Conservation (phyloP, 2,797 vertebrate species). For the Sebastes hubbsi region DNA sequence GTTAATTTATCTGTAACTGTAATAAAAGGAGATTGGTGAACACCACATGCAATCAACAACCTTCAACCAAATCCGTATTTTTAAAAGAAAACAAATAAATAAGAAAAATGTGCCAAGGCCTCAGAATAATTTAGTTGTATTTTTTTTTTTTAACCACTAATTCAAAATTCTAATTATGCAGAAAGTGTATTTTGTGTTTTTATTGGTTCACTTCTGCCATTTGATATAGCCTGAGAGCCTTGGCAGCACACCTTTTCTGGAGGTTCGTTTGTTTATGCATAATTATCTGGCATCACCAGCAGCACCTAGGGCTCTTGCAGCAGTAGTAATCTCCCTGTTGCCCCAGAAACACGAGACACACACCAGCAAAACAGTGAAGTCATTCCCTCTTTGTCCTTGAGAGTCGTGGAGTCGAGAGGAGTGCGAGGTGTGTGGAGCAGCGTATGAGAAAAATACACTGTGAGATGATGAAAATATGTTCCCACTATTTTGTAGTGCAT, state of each 20-base stretch:
- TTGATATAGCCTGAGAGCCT: slow-evolving; percentile 38
- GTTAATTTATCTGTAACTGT: background rate
- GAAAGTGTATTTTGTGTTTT: background rate
- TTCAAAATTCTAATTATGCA: slow-evolving; percentile 10
- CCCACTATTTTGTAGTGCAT: background rate
- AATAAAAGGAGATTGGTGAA: background rate
- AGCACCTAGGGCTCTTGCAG: slow-evolving; percentile 65
- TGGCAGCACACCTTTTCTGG: slow-evolving; percentile 48
- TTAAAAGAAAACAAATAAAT: background rate
- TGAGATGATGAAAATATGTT: slow-evolving; percentile 4
- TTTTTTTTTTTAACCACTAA: background rate
- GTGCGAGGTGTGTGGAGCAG: slow-evolving; percentile 39
- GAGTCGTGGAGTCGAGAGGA: slow-evolving; percentile 28
- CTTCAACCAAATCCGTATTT: background rate
- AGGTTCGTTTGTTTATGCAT: slow-evolving; percentile 65
- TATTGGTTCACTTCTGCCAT: slow-evolving; percentile 13
- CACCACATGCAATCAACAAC: background rate
- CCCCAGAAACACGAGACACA: slow-evolving; percentile 77
- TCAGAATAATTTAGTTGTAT: background rate
- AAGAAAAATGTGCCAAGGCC: background rate
- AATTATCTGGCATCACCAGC: slow-evolving; percentile 73
- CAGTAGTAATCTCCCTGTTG: slow-evolving; percentile 71
- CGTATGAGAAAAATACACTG: slow-evolving; percentile 3
- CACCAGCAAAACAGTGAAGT: slow-evolving; percentile 73
- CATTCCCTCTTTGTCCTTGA: slow-evolving; percentile 75